phyloP scores from a whole-genome alignment of 2,113 vertebrate species.

The Lamprotornis superbus region DNA sequence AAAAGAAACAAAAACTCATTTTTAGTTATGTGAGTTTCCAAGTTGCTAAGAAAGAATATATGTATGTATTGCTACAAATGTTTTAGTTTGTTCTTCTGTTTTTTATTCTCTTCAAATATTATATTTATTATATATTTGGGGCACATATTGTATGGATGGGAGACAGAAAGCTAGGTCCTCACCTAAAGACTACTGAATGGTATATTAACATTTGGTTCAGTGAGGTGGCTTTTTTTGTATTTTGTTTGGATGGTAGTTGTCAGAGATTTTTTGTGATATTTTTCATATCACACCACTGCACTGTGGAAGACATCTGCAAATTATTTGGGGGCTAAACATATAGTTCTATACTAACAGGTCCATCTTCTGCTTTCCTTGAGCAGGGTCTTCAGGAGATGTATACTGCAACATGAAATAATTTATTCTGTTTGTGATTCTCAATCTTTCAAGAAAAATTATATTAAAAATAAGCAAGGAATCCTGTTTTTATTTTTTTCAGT shows the following conservation, averaged over 20 bases:
- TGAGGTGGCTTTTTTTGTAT: rapidly evolving
- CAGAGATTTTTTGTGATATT: rapidly evolving
- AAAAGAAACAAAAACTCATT: background rate
- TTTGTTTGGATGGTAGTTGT: rapidly evolving
- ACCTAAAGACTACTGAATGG: background rate
- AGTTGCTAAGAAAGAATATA: background rate
- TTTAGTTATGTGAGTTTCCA: background rate
- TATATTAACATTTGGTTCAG: background rate
- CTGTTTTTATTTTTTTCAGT: background rate
- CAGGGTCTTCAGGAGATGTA: background rate
- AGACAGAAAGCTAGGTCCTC: background rate
- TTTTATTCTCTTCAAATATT: background rate
- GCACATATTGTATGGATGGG: no score
- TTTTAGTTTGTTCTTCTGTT: background rate
- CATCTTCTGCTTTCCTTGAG: background rate
- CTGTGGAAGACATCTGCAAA: background rate
- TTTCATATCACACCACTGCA: background rate
- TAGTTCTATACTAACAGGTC: background rate
- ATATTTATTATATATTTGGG: background rate
- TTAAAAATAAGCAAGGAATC: background rate
- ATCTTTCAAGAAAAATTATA: background rate
- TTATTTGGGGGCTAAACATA: background rate
- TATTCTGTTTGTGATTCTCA: background rate
- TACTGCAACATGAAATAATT: background rate
- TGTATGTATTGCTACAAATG: background rate